Base-by-base conservation (phyloP, 2,797 vertebrate species). In the Decapterus maruadsi region DNA sequence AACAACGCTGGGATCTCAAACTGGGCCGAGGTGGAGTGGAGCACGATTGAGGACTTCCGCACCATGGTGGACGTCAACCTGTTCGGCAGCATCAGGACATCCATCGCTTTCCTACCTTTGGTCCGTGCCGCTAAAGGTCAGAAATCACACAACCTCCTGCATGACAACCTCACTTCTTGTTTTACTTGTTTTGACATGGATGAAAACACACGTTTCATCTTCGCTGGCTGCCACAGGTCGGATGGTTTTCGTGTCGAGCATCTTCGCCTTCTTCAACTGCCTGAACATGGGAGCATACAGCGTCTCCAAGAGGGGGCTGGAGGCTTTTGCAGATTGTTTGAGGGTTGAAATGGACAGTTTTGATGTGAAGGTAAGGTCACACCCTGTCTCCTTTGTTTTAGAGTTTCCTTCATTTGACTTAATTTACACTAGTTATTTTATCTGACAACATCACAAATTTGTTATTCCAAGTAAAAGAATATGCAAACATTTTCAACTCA, bases 311-410 rank as follows among this genome's bases (percentile, higher is more conserved):
- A 92, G 95, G 75, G 96, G 94, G 10, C 85, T 96, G 81, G 95
- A 96, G 89, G 94, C 92, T 0, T 96, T 96, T 13, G 94, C 95
- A 1, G 95, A 96, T 57, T 95, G 93, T 46, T 73, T 96, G 6
- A 92, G 95, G 78, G 89, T 95, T 38, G 95, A 96, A 88, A 95
- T 95, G 95, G 94, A 89, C 85, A 94, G 91, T 63, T 96, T 96
- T 69, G 95, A 93, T 9, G 95, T 96, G 1, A 91, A 85, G 94
- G 95, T 96, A 84, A 83, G 0, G 0, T 19, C 10, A 13, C 9
- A 31, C 0, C 31, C 31, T 34, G 3, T 34, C 6, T 34, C 31
- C 31, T 6, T 6, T 34, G 31, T 34, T 34, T 34, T 34, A 34
- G 31, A 34, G 31, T 34, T 34, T 34, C 31, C 31, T 34, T 34